Percentiles rank a stretch among this genome's conserved stretches.
phyloP scores from a whole-genome alignment of 2,888 invertebrate genomes.

The Philonicus albiceps region DNA sequence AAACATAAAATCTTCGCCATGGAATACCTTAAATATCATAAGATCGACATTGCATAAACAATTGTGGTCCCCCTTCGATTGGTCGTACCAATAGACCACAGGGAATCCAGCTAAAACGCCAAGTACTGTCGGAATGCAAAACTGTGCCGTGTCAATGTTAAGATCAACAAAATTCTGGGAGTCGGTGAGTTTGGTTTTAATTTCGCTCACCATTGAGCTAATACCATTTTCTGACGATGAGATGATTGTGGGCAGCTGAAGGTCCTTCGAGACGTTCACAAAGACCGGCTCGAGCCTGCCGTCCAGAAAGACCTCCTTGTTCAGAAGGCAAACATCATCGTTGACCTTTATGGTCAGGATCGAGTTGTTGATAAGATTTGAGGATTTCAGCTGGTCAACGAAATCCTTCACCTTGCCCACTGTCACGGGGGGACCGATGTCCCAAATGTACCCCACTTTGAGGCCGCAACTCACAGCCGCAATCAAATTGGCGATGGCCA shows the following conservation, averaged over 20 bases:
- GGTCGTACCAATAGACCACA: slow-evolving; percentile 55
- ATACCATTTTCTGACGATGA: background rate
- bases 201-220: slow-evolving; percentile 15
- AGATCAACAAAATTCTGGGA: background rate
- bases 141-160: slow-evolving; percentile 42
- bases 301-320: slow-evolving; percentile 46
- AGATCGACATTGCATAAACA: slow-evolving; percentile 44
- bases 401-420: slow-evolving; percentile 45
- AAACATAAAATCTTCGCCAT: slow-evolving; percentile 27
- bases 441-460: slow-evolving; percentile 55
- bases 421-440: slow-evolving; percentile 50
- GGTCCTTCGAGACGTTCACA: slow-evolving; percentile 49
- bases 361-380: slow-evolving; percentile 46
- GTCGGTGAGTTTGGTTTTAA: slow-evolving; percentile 26
- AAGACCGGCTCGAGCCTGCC: slow-evolving; percentile 33
- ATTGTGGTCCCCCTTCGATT: slow-evolving; percentile 34
- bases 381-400: slow-evolving; percentile 49
- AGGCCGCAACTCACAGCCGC: slow-evolving; percentile 51
- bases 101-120: slow-evolving; percentile 58
- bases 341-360: slow-evolving; percentile 49
- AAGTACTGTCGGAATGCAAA: slow-evolving; percentile 55
- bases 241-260: slow-evolving; percentile 45
- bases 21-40: slow-evolving; percentile 41
- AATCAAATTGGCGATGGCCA: slow-evolving; percentile 41
- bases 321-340: slow-evolving; percentile 51